These are phyloP conservation scores for Dermochelys coriacea DNA, from an alignment of 2,797 vertebrate genomes.

Conservation along the genomic window DNA sequence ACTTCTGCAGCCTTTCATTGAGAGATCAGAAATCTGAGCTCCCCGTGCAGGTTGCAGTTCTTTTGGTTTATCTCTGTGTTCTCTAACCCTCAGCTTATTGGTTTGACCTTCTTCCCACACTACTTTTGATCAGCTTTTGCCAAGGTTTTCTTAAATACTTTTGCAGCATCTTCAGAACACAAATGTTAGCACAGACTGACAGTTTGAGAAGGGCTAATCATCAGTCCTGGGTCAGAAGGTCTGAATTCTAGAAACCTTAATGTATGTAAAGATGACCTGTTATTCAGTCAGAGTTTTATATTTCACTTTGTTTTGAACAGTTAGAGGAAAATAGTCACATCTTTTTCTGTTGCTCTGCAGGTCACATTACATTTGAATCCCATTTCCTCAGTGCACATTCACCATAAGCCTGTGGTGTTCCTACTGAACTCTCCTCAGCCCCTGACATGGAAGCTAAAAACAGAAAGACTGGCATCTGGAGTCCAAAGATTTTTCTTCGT, in stretches of 20 bases:
- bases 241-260: not conserved
- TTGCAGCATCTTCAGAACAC: not conserved
- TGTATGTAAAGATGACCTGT: constrained; percentile 8
- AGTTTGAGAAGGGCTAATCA: constrained; percentile 11
- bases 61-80: constrained; percentile 54
- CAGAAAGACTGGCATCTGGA: constrained; percentile 88
- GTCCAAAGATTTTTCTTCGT: constrained; percentile 92
- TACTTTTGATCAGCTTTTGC: constrained; percentile 65
- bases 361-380: constrained; percentile 93
- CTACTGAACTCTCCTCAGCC: constrained; percentile 92
- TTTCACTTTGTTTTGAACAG: not conserved
- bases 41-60: constrained; percentile 11
- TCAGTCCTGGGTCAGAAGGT: constrained; percentile 32
- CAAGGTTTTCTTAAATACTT: constrained; percentile 67
- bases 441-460: constrained; percentile 91
- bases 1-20: constrained; percentile 41
- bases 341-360: constrained; percentile 77
- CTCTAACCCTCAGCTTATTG: constrained; percentile 49
- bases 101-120: constrained; percentile 68
- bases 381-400: constrained; percentile 90
- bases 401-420: constrained; percentile 93
- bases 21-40: constrained; percentile 43
- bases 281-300: not conserved
- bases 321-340: not conserved
- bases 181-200: constrained; percentile 5